Evolutionary conservation across 2,797 vertebrate genomes (phyloP).

Genomic region (Mus minutoides): DNA sequence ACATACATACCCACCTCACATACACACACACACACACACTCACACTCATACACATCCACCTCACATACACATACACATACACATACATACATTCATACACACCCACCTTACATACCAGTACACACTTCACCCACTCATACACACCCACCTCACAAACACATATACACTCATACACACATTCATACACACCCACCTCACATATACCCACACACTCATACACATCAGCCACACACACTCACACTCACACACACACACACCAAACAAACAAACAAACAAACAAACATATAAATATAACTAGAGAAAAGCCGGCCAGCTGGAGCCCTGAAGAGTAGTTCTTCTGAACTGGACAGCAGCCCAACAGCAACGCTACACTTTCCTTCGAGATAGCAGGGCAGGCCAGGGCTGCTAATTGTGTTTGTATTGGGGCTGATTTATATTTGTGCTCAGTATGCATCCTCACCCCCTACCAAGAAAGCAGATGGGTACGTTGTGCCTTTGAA

Average conservation of each 20-base stretch:
- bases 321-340: not conserved
- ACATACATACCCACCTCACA: not conserved
- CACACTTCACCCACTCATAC: not conserved
- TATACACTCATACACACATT: not conserved
- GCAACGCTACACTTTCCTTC: rapidly evolving
- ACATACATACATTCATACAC: too few species aligned
- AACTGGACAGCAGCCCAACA: not conserved
- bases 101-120: too few species aligned
- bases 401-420: slow-evolving; percentile 65
- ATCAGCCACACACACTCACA: too few species aligned
- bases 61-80: not conserved
- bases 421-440: slow-evolving; percentile 66
- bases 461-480: slow-evolving; percentile 62
- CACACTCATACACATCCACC: too few species aligned
- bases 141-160: not conserved
- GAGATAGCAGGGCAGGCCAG: not conserved
- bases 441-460: slow-evolving; percentile 28
- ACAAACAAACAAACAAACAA: not conserved
- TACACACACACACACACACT: not conserved
- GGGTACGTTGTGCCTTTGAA: slow-evolving; percentile 60
- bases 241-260: too few species aligned
- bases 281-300: not conserved
- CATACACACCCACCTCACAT: not conserved
- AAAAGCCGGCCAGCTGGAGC: not conserved
- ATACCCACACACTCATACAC: not conserved